Percentiles rank a stretch among this genome's conserved stretches.
These are phyloP conservation scores for Phalacrocorax brasilianus DNA, from an alignment of 2,113 vertebrate species.

Conservation along the genomic window DNA sequence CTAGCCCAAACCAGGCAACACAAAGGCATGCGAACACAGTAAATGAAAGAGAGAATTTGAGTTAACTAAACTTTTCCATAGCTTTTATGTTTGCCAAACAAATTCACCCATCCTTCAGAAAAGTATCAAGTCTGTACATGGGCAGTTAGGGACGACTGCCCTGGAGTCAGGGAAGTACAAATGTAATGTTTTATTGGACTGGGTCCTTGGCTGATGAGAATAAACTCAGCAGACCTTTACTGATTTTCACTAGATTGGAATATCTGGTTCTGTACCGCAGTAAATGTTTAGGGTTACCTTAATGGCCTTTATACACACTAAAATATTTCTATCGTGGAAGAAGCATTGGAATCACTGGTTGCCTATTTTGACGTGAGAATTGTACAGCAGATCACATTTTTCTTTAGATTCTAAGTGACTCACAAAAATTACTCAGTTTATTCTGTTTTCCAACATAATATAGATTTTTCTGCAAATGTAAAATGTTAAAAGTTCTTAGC, in stretches of 20 bases:
- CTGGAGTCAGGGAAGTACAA: not conserved
- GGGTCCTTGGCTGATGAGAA: not conserved
- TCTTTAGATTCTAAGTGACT: not conserved
- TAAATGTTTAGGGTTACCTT: conserved; percentile 39
- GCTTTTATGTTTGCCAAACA: conserved; percentile 14
- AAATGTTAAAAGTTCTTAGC: not conserved
- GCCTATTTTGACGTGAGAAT: not conserved
- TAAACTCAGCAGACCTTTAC: conserved; percentile 36
- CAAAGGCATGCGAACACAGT: not conserved
- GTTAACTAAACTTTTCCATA: not conserved
- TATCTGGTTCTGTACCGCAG: conserved; percentile 26
- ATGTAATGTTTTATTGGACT: not conserved
- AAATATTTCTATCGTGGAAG: not conserved
- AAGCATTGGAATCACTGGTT: not conserved
- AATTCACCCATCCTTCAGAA: not conserved
- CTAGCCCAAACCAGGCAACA: conserved; percentile 41
- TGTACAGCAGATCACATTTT: not conserved
- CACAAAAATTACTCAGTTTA: not conserved
- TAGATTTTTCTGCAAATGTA: not conserved
- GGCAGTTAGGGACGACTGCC: not conserved
- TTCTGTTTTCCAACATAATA: not conserved
- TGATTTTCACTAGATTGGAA: conserved; percentile 15
- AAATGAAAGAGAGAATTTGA: not conserved
- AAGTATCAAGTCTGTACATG: not conserved
- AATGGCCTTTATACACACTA: not conserved